Conservation (phyloP, 2,888 invertebrate species). For the Arge pagana region DNA sequence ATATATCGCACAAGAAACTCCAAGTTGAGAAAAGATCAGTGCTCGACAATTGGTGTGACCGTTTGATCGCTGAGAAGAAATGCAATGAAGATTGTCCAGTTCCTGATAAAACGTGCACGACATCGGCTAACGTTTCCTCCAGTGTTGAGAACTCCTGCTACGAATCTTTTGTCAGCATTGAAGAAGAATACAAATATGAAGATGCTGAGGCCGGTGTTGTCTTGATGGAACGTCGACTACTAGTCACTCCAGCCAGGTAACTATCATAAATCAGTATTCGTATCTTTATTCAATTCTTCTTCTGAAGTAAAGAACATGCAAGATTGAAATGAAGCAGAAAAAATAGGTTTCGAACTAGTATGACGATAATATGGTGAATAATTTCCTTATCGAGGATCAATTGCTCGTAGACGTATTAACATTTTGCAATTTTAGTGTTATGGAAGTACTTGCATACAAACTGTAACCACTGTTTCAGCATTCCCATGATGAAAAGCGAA, state of each 20-base stretch:
- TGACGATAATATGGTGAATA: no score
- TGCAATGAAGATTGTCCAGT: not conserved
- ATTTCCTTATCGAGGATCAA: no score
- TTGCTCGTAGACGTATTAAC: no score
- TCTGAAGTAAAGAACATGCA: no score
- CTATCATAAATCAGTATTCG: constrained; percentile 36
- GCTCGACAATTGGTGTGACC: no score
- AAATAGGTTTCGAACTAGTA: no score
- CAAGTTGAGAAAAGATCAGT: not conserved
- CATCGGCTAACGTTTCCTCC: constrained; percentile 4
- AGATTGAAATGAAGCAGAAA: no score
- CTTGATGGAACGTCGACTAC: constrained; percentile 69
- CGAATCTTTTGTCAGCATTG: constrained; percentile 63
- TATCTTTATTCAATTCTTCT: not conserved
- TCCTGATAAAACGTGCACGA: not conserved
- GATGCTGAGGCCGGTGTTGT: constrained; percentile 73
- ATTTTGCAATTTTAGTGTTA: no score
- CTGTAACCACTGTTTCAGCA: constrained; percentile 7
- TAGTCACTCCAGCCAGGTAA: constrained; percentile 64
- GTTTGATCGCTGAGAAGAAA: not conserved
- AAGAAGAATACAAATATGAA: constrained; percentile 77
- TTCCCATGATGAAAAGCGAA: constrained; percentile 7
- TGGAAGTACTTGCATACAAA: no score
- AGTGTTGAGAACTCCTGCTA: constrained; percentile 22
- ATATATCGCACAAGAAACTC: not conserved